A percentile compares a stretch with the other conserved stretches of the same genome.
These are phyloP conservation scores for Paramacrobiotus metropolitanus DNA, from an alignment of 1,140 invertebrate genomes.

Conservation along the genomic window DNA sequence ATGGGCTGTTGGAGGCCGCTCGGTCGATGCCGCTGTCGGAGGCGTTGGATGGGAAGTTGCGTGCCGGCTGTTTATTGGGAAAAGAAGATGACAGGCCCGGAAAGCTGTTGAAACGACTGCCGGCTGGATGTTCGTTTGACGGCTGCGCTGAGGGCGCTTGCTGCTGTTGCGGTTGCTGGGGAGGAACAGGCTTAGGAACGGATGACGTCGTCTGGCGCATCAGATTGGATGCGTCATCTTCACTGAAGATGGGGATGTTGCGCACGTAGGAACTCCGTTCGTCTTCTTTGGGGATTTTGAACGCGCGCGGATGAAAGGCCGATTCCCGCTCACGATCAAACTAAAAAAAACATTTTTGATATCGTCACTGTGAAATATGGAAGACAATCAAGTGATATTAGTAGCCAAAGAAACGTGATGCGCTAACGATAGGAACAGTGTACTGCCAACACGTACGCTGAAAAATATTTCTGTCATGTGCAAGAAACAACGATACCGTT, in stretches of 20 bases:
- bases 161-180: background rate
- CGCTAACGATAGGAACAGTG: no score
- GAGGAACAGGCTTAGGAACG: background rate
- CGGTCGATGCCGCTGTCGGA: constrained; percentile 3
- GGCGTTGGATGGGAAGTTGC: background rate
- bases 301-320: background rate
- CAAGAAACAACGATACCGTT: no score
- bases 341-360: background rate
- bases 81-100: no score
- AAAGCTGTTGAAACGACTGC: background rate
- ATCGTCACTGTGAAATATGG: no score
- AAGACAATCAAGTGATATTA: no score
- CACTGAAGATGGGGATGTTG: background rate
- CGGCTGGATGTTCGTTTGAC: background rate
- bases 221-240: background rate
- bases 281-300: constrained; percentile 4
- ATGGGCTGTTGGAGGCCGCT: background rate
- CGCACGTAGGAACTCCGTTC: constrained; percentile 1
- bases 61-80: background rate
- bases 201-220: background rate
- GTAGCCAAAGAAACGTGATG: no score
- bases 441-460: no score
- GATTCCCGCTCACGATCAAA: background rate
- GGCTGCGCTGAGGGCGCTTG: background rate
- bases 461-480: no score